These are phyloP conservation scores for Neodiprion fabricii DNA, from an alignment of 1,140 invertebrate genomes.

Conservation along the genomic window DNA sequence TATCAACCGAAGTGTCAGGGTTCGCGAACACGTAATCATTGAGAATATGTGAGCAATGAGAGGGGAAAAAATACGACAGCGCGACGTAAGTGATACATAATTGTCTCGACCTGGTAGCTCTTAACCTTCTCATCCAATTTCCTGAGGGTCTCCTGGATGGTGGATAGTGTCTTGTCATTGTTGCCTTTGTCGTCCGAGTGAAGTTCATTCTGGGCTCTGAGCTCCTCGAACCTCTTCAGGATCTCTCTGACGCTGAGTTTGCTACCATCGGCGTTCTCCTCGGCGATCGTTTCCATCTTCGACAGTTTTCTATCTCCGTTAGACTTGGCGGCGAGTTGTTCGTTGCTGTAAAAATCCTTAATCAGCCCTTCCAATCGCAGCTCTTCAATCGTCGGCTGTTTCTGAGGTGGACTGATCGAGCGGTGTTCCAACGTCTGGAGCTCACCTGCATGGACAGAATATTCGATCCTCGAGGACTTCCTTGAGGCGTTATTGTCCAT, in stretches of 20 bases:
- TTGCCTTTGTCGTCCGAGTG: conserved; percentile 49
- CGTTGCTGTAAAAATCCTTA: conserved; percentile 53
- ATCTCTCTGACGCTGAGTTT: conserved; percentile 83
- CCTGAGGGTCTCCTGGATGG: conserved; percentile 59
- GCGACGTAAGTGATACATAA: background rate
- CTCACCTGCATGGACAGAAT: background rate
- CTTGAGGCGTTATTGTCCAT: conserved; percentile 5
- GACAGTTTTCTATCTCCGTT: conserved; percentile 48
- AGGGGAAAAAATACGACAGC: too few relatives aligned
- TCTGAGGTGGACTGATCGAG: background rate
- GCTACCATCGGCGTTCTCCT: conserved; percentile 72
- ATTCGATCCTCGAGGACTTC: conserved; percentile 4
- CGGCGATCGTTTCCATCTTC: conserved; percentile 80
- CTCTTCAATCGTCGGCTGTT: conserved; percentile 38
- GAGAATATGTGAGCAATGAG: too few relatives aligned
- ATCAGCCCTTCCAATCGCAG: conserved; percentile 46
- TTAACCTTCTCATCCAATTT: conserved; percentile 62
- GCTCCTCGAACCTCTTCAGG: conserved; percentile 78
- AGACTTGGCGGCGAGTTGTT: conserved; percentile 36
- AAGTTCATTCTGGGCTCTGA: conserved; percentile 58
- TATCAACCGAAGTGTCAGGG: too few relatives aligned
- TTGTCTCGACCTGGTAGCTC: conserved; percentile 51
- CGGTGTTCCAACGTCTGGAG: background rate
- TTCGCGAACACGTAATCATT: too few relatives aligned
- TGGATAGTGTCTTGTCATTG: conserved; percentile 55